Conservation (phyloP, 1,140 invertebrate species). For the Platyura marginata region DNA sequence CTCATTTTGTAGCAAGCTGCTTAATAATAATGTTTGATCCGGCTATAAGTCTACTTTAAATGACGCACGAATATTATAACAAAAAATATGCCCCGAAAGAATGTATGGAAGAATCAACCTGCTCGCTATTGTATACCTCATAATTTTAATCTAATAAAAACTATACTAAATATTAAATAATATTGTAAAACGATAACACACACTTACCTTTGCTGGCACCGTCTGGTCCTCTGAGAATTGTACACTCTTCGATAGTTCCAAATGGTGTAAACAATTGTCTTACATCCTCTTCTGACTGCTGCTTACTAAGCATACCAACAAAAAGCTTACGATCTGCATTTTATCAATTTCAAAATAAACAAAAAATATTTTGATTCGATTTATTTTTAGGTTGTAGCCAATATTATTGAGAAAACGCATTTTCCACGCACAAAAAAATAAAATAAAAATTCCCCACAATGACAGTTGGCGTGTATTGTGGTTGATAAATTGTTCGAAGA, state of each 20-base stretch:
- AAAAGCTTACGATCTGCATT: constrained; percentile 92
- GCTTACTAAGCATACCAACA: constrained; percentile 99
- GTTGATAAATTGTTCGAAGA: background rate
- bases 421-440: background rate
- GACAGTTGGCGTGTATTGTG: background rate
- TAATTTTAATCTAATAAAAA: no score
- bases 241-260: constrained; percentile 98
- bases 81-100: no score
- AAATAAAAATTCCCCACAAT: background rate
- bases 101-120: background rate
- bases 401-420: no score
- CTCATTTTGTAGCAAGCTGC: no score
- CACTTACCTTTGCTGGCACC: constrained; percentile 83
- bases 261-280: constrained; percentile 88
- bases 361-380: no score
- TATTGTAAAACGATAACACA: background rate
- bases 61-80: no score
- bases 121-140: no score
- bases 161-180: no score
- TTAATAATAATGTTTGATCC: no score
- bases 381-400: no score
- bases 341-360: no score
- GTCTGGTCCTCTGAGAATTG: constrained; percentile 91
- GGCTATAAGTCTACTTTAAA: no score
- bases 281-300: constrained; percentile 98